A percentile compares a stretch with the other conserved stretches of the same genome.
These are phyloP conservation scores for Cataglyphis albicans DNA, from an alignment of 2,888 invertebrate species.

Conservation along the genomic window DNA sequence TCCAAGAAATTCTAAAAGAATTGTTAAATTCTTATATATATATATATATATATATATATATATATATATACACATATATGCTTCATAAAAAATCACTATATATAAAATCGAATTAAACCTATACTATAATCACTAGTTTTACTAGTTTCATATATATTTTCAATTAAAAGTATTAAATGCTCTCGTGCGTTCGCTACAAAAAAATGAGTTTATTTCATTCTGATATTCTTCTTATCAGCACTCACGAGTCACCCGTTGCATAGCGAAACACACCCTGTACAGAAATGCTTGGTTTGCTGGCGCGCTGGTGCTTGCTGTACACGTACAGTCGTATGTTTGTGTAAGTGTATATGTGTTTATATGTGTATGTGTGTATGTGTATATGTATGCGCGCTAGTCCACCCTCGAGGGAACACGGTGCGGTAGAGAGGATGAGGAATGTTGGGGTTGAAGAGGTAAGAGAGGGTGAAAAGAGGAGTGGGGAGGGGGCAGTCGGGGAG, in stretches of 20 bases:
- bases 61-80: not conserved
- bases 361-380: constrained; percentile 57
- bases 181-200: not conserved
- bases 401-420: constrained; percentile 79
- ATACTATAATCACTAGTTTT: not conserved
- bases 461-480: constrained; percentile 56
- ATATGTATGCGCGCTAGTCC: constrained; percentile 79
- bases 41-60: too few relatives aligned
- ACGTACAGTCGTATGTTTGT: constrained; percentile 66
- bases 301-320: constrained; percentile 73
- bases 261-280: constrained; percentile 83
- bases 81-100: not conserved
- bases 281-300: constrained; percentile 84
- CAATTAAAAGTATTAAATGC: not conserved
- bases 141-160: not conserved
- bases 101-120: not conserved
- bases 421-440: constrained; percentile 74
- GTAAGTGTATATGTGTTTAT: constrained; percentile 61
- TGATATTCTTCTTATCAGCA: constrained; percentile 10
- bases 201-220: not conserved
- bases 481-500: constrained; percentile 51
- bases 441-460: constrained; percentile 63
- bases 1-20: not conserved
- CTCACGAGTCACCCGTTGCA: constrained; percentile 81
- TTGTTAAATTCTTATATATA: not conserved